Conservation (phyloP, 2,113 vertebrate genomes). For the Poecilia latipinna region DNA sequence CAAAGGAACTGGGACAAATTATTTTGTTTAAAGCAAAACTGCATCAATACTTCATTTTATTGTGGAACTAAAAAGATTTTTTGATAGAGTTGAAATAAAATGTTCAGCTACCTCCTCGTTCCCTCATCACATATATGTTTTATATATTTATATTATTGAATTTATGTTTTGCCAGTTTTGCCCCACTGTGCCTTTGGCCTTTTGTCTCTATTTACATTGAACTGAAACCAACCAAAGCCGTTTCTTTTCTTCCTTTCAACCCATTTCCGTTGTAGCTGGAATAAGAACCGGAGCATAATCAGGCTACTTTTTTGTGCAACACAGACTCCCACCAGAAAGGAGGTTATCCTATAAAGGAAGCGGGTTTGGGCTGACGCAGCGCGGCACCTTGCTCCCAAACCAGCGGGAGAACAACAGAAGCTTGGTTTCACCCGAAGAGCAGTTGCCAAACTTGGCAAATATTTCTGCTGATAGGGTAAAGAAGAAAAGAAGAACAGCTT, state of each 20-base stretch:
- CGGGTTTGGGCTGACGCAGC: conserved; percentile 29
- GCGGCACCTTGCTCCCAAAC: conserved; percentile 49
- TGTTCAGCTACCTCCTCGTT: conserved; percentile 15
- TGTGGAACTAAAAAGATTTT: conserved; percentile 19
- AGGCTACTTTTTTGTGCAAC: conserved; percentile 21
- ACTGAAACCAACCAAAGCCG: conserved; percentile 42
- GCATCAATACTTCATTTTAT: not conserved
- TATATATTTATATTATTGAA: conserved; percentile 49
- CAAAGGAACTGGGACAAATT: not conserved
- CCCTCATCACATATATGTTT: conserved; percentile 25
- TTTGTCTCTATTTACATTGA: conserved; percentile 18
- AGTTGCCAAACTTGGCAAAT: conserved; percentile 27
- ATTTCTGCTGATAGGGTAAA: conserved; percentile 45
- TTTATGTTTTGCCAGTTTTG: conserved; percentile 38
- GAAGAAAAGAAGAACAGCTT: conserved; percentile 42
- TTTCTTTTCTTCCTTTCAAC: conserved; percentile 7
- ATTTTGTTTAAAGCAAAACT: not conserved
- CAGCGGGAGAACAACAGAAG: conserved; percentile 47
- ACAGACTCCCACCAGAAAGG: conserved; percentile 34
- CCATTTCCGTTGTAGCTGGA: conserved; percentile 20
- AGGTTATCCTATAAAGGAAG: conserved; percentile 47
- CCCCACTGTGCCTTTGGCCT: conserved; percentile 37
- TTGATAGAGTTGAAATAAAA: conserved; percentile 11
- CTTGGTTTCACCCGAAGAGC: conserved; percentile 21
- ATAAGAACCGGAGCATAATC: conserved; percentile 39